phyloP scores from a whole-genome alignment of 2,797 vertebrate genomes.

The Mormyrops boulengeri region DNA sequence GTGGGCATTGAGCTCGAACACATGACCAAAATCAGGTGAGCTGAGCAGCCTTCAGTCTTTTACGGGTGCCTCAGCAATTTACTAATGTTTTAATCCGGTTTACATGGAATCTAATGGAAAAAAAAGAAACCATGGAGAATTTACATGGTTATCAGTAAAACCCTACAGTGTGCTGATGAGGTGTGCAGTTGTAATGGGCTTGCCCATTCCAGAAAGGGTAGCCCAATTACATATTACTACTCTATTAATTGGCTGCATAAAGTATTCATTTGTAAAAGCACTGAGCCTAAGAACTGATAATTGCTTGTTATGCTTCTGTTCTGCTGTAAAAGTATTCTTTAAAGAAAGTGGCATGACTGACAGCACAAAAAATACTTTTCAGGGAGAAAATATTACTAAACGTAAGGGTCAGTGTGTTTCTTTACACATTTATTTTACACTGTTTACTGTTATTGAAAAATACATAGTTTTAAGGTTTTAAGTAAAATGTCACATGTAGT shows the following conservation, averaged over 20 bases:
- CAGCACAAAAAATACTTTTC: neutral
- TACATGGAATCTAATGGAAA: neutral
- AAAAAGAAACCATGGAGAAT: neutral
- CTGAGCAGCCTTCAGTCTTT: neutral
- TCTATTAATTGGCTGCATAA: neutral
- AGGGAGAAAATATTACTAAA: neutral
- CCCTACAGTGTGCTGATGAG: neutral
- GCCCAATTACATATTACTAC: neutral
- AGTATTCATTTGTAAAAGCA: neutral
- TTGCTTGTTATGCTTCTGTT: neutral
- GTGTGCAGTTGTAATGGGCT: neutral
- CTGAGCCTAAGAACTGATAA: neutral
- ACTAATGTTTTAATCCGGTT: neutral
- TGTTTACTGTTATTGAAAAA: neutral
- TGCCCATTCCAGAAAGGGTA: neutral
- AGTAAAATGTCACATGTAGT: neutral
- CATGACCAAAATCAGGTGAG: constrained; percentile 90
- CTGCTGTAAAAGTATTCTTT: neutral
- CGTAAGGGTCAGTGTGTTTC: neutral
- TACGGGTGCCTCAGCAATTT: neutral
- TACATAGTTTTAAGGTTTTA: neutral
- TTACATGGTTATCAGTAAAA: neutral
- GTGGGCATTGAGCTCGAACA: constrained; percentile 82
- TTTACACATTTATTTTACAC: neutral
- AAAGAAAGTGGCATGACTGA: neutral